Evolutionary conservation across 2,888 invertebrate species (phyloP).

Genomic region (Apamea monoglypha): DNA sequence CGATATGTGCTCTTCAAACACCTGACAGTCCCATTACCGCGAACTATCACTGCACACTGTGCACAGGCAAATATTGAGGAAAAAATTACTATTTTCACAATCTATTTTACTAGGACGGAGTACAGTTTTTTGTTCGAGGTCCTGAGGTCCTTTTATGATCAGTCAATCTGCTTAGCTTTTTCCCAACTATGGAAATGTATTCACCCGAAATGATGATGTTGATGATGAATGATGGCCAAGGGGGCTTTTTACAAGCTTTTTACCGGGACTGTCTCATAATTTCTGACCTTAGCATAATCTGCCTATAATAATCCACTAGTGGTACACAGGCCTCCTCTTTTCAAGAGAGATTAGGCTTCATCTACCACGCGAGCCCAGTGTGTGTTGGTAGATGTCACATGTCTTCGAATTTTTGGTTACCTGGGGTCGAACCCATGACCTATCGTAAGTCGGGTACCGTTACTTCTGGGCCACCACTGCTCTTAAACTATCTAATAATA

Average conservation of each 20-base stretch:
- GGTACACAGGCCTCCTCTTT: neutral
- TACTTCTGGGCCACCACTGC: too few species aligned
- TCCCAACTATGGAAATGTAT: neutral
- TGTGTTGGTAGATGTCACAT: neutral
- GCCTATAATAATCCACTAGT: neutral
- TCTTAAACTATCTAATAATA: neutral
- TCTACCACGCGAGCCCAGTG: neutral
- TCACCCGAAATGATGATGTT: neutral
- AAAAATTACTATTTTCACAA: constrained; percentile 24
- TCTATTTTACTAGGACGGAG: neutral
- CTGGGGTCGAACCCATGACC: too few species aligned
- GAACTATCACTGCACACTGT: constrained; percentile 80
- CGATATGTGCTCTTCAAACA: constrained; percentile 81
- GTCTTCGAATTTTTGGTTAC: neutral
- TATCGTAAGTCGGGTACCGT: too few species aligned
- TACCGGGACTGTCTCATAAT: too few species aligned
- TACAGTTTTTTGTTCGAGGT: neutral
- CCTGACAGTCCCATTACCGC: constrained; percentile 85
- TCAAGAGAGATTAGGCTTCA: neutral
- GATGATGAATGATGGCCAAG: too few species aligned
- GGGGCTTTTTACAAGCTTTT: neutral
- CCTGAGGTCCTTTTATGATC: neutral
- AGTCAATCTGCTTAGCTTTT: neutral
- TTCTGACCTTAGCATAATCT: neutral
- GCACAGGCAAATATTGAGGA: constrained; percentile 46